These are phyloP conservation scores for Lomographa bimaculata DNA, from an alignment of 2,888 invertebrate species.

Conservation along the genomic window DNA sequence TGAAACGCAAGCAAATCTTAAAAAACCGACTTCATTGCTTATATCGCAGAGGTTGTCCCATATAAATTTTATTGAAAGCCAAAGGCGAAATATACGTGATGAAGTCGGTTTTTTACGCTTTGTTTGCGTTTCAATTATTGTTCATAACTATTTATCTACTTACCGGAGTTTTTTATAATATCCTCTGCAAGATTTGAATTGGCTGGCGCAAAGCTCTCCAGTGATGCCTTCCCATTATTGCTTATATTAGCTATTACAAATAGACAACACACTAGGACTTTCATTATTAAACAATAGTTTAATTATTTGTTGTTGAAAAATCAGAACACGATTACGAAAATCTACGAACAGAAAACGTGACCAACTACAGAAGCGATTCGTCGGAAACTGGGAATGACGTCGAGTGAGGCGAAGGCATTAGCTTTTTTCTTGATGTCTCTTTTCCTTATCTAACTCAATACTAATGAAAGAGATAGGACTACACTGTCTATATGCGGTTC, in stretches of 20 bases:
- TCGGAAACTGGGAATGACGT: constrained; percentile 3
- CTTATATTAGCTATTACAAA: constrained; percentile 67
- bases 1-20: no score
- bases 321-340: constrained; percentile 6
- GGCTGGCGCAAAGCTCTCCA: constrained; percentile 64
- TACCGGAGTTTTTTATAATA: constrained; percentile 64
- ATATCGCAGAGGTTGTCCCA: no score
- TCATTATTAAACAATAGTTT: constrained; percentile 48
- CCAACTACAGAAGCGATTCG: constrained; percentile 1
- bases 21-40: no score
- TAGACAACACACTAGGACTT: constrained; percentile 59
- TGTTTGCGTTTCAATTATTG: no score
- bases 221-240: constrained; percentile 69
- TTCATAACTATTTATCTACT: no score
- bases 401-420: neutral
- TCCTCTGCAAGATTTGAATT: constrained; percentile 61
- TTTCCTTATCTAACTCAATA: constrained; percentile 16
- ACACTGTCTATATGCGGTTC: constrained; percentile 8
- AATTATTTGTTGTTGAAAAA: constrained; percentile 2
- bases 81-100: no score
- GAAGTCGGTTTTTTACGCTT: no score
- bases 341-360: constrained; percentile 1
- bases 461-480: constrained; percentile 9
- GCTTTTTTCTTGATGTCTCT: neutral
- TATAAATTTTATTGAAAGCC: no score